phyloP scores from a whole-genome alignment of 2,888 invertebrate species.

The Liodrosophila aerea region DNA sequence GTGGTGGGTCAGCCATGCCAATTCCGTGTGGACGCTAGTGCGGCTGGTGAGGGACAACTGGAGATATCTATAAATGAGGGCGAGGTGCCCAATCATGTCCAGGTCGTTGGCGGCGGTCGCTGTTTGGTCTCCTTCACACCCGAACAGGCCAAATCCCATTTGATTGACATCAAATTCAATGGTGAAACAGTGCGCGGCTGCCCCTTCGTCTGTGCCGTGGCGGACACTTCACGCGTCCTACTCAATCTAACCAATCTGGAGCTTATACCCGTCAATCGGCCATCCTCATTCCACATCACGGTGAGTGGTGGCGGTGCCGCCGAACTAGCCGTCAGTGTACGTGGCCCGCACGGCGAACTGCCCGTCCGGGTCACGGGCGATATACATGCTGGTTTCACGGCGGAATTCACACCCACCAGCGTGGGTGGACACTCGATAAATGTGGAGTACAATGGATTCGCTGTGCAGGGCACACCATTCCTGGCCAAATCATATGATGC shows the following conservation, averaged over 20 bases:
- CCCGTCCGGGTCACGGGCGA: slow-evolving; percentile 95
- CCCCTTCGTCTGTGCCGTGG: slow-evolving; percentile 93
- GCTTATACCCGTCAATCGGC: slow-evolving; percentile 91
- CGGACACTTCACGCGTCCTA: slow-evolving; percentile 90
- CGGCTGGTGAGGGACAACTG: slow-evolving; percentile 99
- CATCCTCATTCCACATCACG: slow-evolving; percentile 90
- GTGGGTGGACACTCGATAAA: slow-evolving; percentile 97
- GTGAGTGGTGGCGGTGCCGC: slow-evolving; percentile 88
- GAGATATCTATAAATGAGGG: slow-evolving; percentile 99
- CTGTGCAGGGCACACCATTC: slow-evolving; percentile 94
- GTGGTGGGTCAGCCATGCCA: slow-evolving; percentile 97
- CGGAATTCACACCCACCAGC: slow-evolving; percentile 94
- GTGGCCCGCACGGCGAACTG: slow-evolving; percentile 92
- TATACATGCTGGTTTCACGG: slow-evolving; percentile 92
- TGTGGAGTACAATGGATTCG: slow-evolving; percentile 94
- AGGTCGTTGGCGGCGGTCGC: slow-evolving; percentile 96
- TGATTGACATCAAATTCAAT: slow-evolving; percentile 97
- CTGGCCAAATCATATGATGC: slow-evolving; percentile 97
- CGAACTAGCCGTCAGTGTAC: slow-evolving; percentile 93
- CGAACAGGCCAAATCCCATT: slow-evolving; percentile 93
- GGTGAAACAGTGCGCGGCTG: slow-evolving; percentile 96
- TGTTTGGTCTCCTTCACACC: slow-evolving; percentile 97
- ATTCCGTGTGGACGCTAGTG: slow-evolving; percentile 98
- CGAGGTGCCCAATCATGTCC: slow-evolving; percentile 98
- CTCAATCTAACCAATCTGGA: slow-evolving; percentile 90